These are phyloP conservation scores for Drosophila truncata DNA, from an alignment of 1,140 invertebrate genomes.

Conservation along the genomic window DNA sequence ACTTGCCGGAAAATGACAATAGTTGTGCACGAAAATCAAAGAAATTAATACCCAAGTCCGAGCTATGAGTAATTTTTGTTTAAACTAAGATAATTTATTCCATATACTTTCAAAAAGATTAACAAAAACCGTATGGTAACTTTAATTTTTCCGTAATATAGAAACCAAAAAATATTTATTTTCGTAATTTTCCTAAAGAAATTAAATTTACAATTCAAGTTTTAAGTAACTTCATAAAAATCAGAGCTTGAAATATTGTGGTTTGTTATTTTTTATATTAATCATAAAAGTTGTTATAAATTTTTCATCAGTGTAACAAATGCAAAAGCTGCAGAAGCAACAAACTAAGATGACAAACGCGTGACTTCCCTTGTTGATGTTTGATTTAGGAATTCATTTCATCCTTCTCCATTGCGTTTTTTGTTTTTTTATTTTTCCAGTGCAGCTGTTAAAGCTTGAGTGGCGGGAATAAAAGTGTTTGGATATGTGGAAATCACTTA, in stretches of 20 bases:
- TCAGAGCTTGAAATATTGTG: background rate
- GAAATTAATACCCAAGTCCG: background rate
- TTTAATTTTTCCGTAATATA: background rate
- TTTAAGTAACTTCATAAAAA: too few species aligned
- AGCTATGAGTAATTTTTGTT: background rate
- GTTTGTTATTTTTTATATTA: background rate
- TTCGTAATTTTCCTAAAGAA: too few species aligned
- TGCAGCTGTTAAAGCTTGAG: conserved; percentile 21
- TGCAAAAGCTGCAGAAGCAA: conserved; percentile 10
- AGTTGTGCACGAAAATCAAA: background rate
- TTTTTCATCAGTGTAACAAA: conserved; percentile 6
- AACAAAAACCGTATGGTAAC: background rate
- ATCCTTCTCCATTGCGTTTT: background rate
- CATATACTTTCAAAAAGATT: background rate
- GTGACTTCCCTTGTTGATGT: conserved; percentile 24
- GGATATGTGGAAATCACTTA: conserved; percentile 9
- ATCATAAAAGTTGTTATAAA: background rate
- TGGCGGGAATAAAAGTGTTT: background rate
- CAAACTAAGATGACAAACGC: conserved; percentile 38
- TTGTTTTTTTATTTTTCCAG: background rate
- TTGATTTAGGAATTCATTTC: conserved; percentile 19
- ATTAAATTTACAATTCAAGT: background rate
- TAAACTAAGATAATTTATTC: background rate
- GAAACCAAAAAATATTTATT: too few species aligned
- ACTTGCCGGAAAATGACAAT: conserved; percentile 10